Base-by-base conservation (phyloP, 1,140 invertebrate species). In the Pseudomyrmex gracilis region DNA sequence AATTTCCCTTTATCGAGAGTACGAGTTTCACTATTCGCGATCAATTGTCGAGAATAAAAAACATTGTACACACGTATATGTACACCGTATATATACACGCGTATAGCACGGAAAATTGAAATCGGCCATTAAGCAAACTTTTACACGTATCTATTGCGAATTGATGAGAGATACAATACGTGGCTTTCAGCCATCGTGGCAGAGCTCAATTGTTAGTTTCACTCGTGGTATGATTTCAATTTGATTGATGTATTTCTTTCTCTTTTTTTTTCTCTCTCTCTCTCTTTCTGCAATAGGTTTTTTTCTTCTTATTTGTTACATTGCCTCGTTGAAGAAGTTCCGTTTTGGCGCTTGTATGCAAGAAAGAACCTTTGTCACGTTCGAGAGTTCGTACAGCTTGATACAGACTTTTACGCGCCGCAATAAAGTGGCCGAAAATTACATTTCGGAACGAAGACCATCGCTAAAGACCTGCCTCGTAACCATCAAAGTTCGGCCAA, bases 381-480 rank as follows among this genome's bases (percentile, higher is more conserved):
- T 45, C 17, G 8, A 66, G 17, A 66, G 43, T 55, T 9, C 24
- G 15, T 64, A 15, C 51, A n/a, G 61, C 60, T 78, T 51, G 66
- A 47, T 43, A n/a, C n/a, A 43, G 66, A 73, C 58, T 73, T 80
- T 68, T 61, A 68, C 70, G 66, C 73, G 73, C 77, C 20, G 45
- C 78, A 85, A 89, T 89, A 83, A 89, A 87, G 73, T 74, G 60
- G 12, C 68, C 66, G 78, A 82, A 82, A 89, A 87, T 87, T 87
- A 68, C 84, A 83, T 85, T 85, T 68, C 68, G 45, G 2, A 17
- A 76, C n/a, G 43, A 4, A 63, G 51, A 24, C n/a, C 43, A 74
- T 22, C 51, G 55, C 24, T 57, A 71, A 71, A n/a, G n/a, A 53
- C 61, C 22, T 45, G 71, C 57, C 47, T 73, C 78, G 70, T 85